Conservation (phyloP, 2,797 vertebrate species). For the Pagetopsis macropterus region DNA sequence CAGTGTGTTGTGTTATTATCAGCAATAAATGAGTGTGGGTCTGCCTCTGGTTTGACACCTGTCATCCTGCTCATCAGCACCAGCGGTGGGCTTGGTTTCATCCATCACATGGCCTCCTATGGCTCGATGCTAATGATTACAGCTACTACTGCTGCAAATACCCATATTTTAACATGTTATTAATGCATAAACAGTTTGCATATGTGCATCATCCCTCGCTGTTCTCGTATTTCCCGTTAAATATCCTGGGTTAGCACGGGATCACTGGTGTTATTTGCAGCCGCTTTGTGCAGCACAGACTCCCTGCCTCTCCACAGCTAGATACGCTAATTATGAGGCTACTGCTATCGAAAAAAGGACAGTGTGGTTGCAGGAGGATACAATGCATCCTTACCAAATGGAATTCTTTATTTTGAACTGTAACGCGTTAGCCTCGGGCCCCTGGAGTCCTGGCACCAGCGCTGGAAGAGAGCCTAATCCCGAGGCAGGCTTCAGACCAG, state of each 20-base stretch:
- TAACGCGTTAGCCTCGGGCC: slow-evolving; percentile 92
- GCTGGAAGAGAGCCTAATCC: slow-evolving; percentile 88
- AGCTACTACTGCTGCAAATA: slow-evolving; percentile 35
- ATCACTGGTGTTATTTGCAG: slow-evolving; percentile 46
- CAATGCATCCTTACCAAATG: slow-evolving; percentile 90
- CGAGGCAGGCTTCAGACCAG: slow-evolving; percentile 86
- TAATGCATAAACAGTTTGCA: slow-evolving; percentile 1
- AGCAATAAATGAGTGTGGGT: slow-evolving; percentile 16
- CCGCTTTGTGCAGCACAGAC: slow-evolving; percentile 74
- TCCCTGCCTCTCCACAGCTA: slow-evolving; percentile 60
- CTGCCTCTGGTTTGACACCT: slow-evolving; percentile 72
- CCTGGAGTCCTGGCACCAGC: slow-evolving; percentile 92
- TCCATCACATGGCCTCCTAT: slow-evolving; percentile 76
- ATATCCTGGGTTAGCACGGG: neutral
- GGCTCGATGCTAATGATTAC: slow-evolving; percentile 62
- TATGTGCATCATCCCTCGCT: neutral
- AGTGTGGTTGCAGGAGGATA: slow-evolving; percentile 42
- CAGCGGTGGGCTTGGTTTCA: slow-evolving; percentile 59
- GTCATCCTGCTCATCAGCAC: slow-evolving; percentile 73
- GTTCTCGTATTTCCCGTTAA: neutral
- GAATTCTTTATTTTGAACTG: slow-evolving; percentile 98
- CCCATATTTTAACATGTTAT: slow-evolving; percentile 16
- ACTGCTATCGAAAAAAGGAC: slow-evolving; percentile 70
- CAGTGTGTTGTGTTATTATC: neutral
- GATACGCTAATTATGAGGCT: slow-evolving; percentile 74